Percentiles rank a stretch among this genome's conserved stretches.
Conservation (phyloP, 2,797 vertebrate genomes). For the Enteromius viviparus region DNA sequence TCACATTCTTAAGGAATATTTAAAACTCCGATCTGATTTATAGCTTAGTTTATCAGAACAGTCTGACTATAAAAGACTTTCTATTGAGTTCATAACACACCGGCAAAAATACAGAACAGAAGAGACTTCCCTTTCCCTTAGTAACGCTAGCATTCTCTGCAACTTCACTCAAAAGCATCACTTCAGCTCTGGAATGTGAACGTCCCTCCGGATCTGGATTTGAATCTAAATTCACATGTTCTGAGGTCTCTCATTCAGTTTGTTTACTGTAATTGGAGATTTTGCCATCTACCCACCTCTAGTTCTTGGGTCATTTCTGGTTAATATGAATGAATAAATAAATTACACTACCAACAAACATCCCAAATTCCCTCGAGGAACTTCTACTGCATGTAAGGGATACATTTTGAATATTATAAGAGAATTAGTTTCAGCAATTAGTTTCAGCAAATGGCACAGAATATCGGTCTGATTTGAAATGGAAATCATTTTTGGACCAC, state of each 20-base stretch:
- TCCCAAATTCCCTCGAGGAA: slow-evolving; percentile 5
- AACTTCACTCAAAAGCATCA: slow-evolving; percentile 28
- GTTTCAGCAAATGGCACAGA: slow-evolving; percentile 9
- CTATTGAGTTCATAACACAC: neutral
- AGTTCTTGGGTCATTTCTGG: slow-evolving; percentile 19
- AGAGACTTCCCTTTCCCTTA: neutral
- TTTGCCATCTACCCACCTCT: slow-evolving; percentile 21
- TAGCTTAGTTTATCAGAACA: neutral
- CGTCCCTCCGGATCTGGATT: slow-evolving; percentile 35
- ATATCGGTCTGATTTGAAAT: slow-evolving; percentile 36
- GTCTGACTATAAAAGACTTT: neutral
- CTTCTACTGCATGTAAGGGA: neutral
- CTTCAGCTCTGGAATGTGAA: slow-evolving; percentile 4
- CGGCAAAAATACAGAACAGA: neutral
- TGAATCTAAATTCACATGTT: slow-evolving; percentile 39
- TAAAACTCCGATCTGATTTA: neutral
- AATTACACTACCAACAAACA: slow-evolving; percentile 30
- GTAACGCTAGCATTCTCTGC: slow-evolving; percentile 1
- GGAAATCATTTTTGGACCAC: slow-evolving; percentile 25
- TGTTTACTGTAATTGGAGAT: slow-evolving; percentile 31
- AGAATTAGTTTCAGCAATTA: slow-evolving; percentile 31
- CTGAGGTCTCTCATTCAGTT: slow-evolving; percentile 1
- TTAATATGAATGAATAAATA: slow-evolving; percentile 55
- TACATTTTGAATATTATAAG: slow-evolving; percentile 14
- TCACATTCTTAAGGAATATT: slow-evolving; percentile 13